Evolutionary conservation across 2,888 invertebrate genomes (phyloP).

Genomic region (Mechanitis mazaeus): DNA sequence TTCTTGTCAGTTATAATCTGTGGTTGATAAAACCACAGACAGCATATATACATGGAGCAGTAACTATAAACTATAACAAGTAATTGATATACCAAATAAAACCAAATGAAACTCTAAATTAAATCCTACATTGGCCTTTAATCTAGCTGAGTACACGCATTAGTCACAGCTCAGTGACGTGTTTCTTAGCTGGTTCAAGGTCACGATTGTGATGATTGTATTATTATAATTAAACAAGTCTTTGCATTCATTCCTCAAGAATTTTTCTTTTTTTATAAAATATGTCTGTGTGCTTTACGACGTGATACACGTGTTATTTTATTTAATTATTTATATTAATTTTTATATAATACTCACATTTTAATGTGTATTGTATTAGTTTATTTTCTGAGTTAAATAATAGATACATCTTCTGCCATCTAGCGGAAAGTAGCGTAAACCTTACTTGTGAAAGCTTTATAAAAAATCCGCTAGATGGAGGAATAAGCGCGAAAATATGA

Average conservation of each 20-base stretch:
- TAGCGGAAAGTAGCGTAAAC: not conserved
- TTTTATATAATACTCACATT: too few relatives aligned
- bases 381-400: not conserved
- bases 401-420: not conserved
- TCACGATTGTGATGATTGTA: conserved; percentile 11
- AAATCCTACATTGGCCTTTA: not conserved
- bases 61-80: too few relatives aligned
- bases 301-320: too few relatives aligned
- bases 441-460: not conserved
- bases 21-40: too few relatives aligned
- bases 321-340: too few relatives aligned
- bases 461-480: not conserved
- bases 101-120: too few relatives aligned
- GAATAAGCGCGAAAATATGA: not conserved
- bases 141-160: conserved; percentile 12
- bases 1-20: too few relatives aligned
- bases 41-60: too few relatives aligned
- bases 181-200: conserved; percentile 24
- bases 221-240: not conserved
- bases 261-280: too few relatives aligned
- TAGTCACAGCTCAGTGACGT: conserved; percentile 20
- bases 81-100: too few relatives aligned
- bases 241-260: not conserved
- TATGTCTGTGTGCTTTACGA: too few relatives aligned
- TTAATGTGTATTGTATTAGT: not conserved